phyloP scores from a whole-genome alignment of 2,888 invertebrate species.

The Dyspetes luteomarginatus region DNA sequence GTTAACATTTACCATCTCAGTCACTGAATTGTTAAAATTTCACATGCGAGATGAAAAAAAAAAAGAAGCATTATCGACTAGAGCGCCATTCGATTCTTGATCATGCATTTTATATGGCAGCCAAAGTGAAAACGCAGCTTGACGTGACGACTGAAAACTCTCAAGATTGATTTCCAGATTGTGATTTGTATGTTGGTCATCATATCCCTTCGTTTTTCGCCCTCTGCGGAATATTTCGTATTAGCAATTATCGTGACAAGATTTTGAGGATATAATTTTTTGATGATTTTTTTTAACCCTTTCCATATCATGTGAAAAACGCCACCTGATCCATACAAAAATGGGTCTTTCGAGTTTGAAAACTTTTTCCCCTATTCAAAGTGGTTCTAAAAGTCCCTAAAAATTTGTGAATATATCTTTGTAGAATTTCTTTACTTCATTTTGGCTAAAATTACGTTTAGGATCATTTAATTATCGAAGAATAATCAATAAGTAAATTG shows the following conservation, averaged over 20 bases:
- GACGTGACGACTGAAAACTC: slow-evolving; percentile 4
- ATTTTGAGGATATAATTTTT: too few relatives aligned
- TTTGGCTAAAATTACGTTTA: too few relatives aligned
- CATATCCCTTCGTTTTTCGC: not conserved
- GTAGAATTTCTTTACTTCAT: too few relatives aligned
- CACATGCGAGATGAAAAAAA: not conserved
- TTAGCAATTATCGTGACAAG: not conserved
- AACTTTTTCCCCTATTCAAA: too few relatives aligned
- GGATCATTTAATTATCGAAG: too few relatives aligned
- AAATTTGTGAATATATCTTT: too few relatives aligned
- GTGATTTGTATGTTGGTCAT: not conserved
- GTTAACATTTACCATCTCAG: not conserved
- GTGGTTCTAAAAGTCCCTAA: too few relatives aligned
- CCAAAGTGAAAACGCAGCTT: slow-evolving; percentile 13
- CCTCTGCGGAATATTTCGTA: not conserved
- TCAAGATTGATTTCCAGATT: slow-evolving; percentile 41
- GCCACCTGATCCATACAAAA: too few relatives aligned
- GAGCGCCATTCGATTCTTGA: not conserved
- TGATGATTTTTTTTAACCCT: too few relatives aligned
- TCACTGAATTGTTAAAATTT: not conserved
- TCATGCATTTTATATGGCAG: slow-evolving; percentile 10
- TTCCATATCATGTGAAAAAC: too few relatives aligned
- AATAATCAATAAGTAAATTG: too few relatives aligned
- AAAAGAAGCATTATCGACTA: not conserved
- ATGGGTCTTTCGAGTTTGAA: too few relatives aligned